A percentile compares a stretch with the other conserved stretches of the same genome.
These are phyloP conservation scores for Leucophenga varia DNA, from an alignment of 1,140 invertebrate species.

Conservation along the genomic window DNA sequence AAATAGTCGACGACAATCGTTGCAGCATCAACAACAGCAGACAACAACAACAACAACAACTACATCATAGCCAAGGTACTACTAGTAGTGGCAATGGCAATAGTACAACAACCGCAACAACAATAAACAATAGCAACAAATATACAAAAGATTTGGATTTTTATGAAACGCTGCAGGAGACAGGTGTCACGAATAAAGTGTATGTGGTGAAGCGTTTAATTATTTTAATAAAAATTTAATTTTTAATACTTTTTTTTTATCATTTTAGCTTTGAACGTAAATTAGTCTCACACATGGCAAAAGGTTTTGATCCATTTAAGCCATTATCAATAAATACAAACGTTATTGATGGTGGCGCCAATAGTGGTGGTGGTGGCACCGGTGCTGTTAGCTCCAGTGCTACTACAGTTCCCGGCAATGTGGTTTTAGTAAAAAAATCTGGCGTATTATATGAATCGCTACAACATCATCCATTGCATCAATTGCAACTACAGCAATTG, in stretches of 20 bases:
- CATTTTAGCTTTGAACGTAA: constrained; percentile 44
- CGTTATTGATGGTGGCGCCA: constrained; percentile 21
- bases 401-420: constrained; percentile 7
- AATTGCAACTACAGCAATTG: constrained; percentile 37
- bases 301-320: constrained; percentile 53
- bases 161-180: constrained; percentile 48
- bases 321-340: constrained; percentile 51
- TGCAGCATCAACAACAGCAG: constrained; percentile 17
- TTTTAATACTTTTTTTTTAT: background rate
- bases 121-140: constrained; percentile 31
- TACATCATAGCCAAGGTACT: background rate
- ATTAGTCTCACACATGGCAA: constrained; percentile 50
- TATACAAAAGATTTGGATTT: constrained; percentile 49
- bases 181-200: constrained; percentile 54
- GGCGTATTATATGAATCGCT: constrained; percentile 47
- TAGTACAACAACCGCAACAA: constrained; percentile 11
- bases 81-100: constrained; percentile 18
- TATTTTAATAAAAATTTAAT: background rate
- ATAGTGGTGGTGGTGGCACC: constrained; percentile 1
- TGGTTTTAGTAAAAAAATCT: constrained; percentile 34
- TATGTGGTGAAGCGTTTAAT: constrained; percentile 21
- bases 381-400: constrained; percentile 18
- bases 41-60: too few relatives aligned
- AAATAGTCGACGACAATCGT: constrained; percentile 20
- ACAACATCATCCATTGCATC: constrained; percentile 49